Percentiles rank a stretch among this genome's conserved stretches.
These are phyloP conservation scores for Conus betulinus DNA, from an alignment of 1,140 invertebrate genomes.

Conservation along the genomic window DNA sequence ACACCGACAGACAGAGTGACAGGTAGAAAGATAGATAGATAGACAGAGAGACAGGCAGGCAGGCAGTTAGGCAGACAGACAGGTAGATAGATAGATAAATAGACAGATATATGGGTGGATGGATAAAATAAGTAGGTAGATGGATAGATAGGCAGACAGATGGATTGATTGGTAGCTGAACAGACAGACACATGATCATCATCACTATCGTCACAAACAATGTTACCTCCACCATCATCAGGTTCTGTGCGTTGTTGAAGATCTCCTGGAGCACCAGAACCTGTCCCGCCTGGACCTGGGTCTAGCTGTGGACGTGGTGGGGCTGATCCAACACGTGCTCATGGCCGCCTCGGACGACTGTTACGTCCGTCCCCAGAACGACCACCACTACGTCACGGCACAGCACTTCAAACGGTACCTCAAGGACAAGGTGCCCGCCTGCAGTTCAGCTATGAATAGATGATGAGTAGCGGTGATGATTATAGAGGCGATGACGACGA, in stretches of 20 bases:
- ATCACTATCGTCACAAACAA: too few species aligned
- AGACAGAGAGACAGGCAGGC: too few species aligned
- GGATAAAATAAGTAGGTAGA: neutral
- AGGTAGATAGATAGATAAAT: too few species aligned
- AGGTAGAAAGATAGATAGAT: too few species aligned
- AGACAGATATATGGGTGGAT: neutral
- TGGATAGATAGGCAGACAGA: too few species aligned
- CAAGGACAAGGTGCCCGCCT: slow-evolving; percentile 37
- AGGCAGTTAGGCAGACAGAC: too few species aligned
- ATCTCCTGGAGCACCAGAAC: slow-evolving; percentile 7
- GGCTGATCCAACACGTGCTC: slow-evolving; percentile 55
- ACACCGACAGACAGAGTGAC: too few species aligned
- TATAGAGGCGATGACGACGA: neutral
- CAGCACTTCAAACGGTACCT: slow-evolving; percentile 39
- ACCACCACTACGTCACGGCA: slow-evolving; percentile 44
- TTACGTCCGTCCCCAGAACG: slow-evolving; percentile 5
- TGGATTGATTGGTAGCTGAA: too few species aligned
- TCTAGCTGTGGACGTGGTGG: slow-evolving; percentile 60
- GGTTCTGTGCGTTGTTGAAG: neutral
- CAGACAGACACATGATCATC: too few species aligned
- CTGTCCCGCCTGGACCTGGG: slow-evolving; percentile 59
- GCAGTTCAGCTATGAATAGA: neutral
- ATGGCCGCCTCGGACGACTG: slow-evolving; percentile 41
- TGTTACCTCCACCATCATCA: too few species aligned
- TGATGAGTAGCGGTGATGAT: neutral